Evolutionary conservation across 2,888 invertebrate species (phyloP).

Genomic region (Eupeodes latifasciatus): DNA sequence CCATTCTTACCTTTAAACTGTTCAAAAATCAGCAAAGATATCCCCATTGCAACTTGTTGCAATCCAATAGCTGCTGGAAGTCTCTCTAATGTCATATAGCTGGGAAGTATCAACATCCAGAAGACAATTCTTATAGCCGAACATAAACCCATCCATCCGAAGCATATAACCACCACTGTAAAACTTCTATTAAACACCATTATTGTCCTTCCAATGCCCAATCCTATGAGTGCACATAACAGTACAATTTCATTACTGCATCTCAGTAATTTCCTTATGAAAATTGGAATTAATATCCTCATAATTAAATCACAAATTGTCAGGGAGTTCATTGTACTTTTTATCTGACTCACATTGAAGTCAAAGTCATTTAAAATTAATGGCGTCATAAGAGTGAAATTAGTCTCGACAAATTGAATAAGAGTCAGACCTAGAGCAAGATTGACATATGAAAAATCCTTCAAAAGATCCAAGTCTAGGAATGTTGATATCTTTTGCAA

Average conservation of each 20-base stretch:
- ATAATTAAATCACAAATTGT: conserved; percentile 88
- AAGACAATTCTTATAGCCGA: conserved; percentile 90
- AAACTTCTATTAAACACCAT: conserved; percentile 85
- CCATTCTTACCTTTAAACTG: conserved; percentile 87
- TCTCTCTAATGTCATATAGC: conserved; percentile 88
- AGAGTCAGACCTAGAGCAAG: conserved; percentile 89
- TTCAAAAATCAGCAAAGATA: conserved; percentile 87
- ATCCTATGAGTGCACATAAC: conserved; percentile 86
- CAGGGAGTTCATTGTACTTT: conserved; percentile 88
- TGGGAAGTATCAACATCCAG: conserved; percentile 89
- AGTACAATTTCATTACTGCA: conserved; percentile 89
- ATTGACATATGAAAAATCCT: conserved; percentile 88
- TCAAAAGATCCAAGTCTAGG: conserved; percentile 89
- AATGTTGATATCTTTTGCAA: conserved; percentile 87
- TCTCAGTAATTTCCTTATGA: conserved; percentile 87
- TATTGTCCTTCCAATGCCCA: conserved; percentile 84
- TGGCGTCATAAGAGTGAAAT: conserved; percentile 90
- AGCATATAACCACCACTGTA: conserved; percentile 85
- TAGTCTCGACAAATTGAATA: conserved; percentile 89
- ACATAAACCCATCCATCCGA: conserved; percentile 87
- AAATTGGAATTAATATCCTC: conserved; percentile 88
- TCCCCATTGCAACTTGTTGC: conserved; percentile 88
- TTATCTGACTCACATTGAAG: conserved; percentile 85
- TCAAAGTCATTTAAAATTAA: conserved; percentile 89
- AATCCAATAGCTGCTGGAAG: conserved; percentile 89